Percentiles rank a stretch among this genome's conserved stretches.
phyloP scores from a whole-genome alignment of 2,888 invertebrate genomes.

The Trissonchulus sp. region DNA sequence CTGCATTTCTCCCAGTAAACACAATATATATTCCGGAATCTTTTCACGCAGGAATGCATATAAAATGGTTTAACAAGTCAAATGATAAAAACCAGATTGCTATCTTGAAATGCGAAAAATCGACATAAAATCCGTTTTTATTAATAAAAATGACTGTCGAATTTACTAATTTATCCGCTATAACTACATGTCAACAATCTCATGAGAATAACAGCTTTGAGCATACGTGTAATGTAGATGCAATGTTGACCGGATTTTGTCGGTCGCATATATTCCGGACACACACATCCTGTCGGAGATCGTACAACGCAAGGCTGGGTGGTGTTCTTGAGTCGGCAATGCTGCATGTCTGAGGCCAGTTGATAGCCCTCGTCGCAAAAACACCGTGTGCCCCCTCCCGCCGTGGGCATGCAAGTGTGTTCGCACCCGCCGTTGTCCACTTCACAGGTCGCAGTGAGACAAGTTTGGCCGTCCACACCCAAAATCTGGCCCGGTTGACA shows the following conservation, averaged over 20 bases:
- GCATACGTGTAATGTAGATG: too few species aligned
- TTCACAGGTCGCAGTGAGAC: neutral
- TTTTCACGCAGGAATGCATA: too few species aligned
- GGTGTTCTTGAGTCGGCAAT: neutral
- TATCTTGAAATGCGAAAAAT: too few species aligned
- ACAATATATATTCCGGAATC: too few species aligned
- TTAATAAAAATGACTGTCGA: too few species aligned
- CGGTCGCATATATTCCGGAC: neutral
- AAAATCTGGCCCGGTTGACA: neutral
- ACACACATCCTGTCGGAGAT: neutral
- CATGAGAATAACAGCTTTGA: too few species aligned
- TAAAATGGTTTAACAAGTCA: too few species aligned
- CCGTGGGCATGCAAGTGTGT: neutral
- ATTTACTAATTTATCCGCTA: too few species aligned
- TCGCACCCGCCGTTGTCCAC: conserved; percentile 25
- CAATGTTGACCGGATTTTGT: neutral
- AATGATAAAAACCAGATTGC: too few species aligned
- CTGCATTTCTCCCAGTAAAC: too few species aligned
- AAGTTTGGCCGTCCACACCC: neutral
- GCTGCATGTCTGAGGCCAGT: neutral
- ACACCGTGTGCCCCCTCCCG: neutral
- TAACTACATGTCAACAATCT: too few species aligned
- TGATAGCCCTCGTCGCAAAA: neutral
- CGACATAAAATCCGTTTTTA: too few species aligned
- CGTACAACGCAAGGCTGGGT: neutral